Conservation (phyloP, 2,797 vertebrate genomes). For the Salarias fasciatus region DNA sequence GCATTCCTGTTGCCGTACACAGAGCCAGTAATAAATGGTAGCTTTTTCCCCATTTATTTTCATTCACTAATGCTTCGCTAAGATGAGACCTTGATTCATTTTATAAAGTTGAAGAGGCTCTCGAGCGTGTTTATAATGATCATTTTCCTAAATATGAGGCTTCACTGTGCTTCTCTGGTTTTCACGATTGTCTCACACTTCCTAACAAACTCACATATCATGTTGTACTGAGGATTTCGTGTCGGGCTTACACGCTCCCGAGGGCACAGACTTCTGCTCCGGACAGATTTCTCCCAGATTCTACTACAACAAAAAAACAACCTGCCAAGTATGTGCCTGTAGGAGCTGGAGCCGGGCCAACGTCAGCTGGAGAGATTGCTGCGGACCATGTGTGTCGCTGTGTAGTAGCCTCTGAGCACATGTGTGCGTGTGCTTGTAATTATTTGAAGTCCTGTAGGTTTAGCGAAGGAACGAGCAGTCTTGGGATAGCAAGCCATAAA, state of each 20-base stretch:
- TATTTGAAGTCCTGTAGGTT: conserved; percentile 41
- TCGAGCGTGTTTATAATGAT: neutral
- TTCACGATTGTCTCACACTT: neutral
- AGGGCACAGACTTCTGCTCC: conserved; percentile 26
- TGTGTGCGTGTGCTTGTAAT: conserved; percentile 19
- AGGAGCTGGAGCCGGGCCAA: conserved; percentile 67
- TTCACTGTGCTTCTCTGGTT: neutral
- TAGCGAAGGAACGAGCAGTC: conserved; percentile 28
- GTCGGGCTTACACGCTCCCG: conserved; percentile 24
- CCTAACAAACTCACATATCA: conserved; percentile 9
- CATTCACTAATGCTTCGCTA: neutral
- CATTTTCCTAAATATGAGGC: neutral
- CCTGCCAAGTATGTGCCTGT: conserved; percentile 48
- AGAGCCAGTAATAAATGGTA: no score
- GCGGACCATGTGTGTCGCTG: conserved; percentile 50
- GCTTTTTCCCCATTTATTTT: no score
- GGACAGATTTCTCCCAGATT: conserved; percentile 52
- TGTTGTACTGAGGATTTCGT: conserved; percentile 20
- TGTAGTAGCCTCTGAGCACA: conserved; percentile 30
- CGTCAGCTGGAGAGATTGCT: conserved; percentile 62
- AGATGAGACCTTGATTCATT: neutral
- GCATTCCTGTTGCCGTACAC: no score
- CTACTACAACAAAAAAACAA: conserved; percentile 6
- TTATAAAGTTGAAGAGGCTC: neutral
- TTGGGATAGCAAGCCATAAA: conserved; percentile 50